Base-by-base conservation (phyloP, 2,797 vertebrate species). In the Centroberyx gerrardi region DNA sequence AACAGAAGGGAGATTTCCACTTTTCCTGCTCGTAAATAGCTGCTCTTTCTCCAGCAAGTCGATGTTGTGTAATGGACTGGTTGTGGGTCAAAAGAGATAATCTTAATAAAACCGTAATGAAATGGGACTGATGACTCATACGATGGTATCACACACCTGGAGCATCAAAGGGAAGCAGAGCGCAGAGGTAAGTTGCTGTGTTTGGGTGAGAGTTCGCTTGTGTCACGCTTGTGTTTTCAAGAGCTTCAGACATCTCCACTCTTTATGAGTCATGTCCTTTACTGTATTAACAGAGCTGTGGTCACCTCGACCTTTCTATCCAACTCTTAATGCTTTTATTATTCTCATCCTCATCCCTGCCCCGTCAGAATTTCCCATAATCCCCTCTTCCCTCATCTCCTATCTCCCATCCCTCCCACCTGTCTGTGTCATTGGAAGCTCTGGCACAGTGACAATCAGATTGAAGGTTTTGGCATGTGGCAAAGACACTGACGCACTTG, bases 91-190 rank as follows among this genome's bases (percentile, higher is more conserved):
- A 44, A 64, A 71, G 70, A 83, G 88, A 90, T 78, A 68, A 86
- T 58, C 56, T 75, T 91, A 93, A 93, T 92, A 82, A 88, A 63
- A 53, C 63, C 0, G 70, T 87, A 91, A 83, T 90, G 87, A 93
- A 91, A 93, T 84, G 83, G 51, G 78, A 76, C 54, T 48, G 78
- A 74, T 85, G 89, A 90, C 75, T 87, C 81, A 63, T 58, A 66
- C 69, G 89, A 92, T 91, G 67, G 9, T 93, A 92, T 92, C 90
- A 33, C 88, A 89, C 94, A 95, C 92, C 94, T 95, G 93, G 82
- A 81, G 85, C 89, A 91, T 94, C 91, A 94, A 94, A 94, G 90
- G 59, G 59, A 29, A 40, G 55, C 18, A 53, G 36, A 5, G 8
- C 73, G 10, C 56, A 3, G 51, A 60, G 58, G 9, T 17, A 53